Base-by-base conservation (phyloP, 2,113 vertebrate species). In the Engystomops pustulosus region DNA sequence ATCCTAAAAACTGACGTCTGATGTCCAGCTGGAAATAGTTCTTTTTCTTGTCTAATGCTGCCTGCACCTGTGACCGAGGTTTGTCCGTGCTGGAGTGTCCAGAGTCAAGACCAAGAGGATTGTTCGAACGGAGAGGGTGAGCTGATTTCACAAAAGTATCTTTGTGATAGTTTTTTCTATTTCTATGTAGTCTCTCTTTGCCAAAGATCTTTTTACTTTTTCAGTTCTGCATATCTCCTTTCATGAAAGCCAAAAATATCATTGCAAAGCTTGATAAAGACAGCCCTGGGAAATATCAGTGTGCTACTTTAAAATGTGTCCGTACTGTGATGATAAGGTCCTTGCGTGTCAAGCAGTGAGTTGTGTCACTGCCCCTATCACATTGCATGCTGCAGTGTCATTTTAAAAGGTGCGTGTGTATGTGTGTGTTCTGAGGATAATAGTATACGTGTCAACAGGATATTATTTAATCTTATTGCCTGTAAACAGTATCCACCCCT, bases 321-420 rank as follows among this genome's bases (percentile, higher is more conserved):
- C 30, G 30, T 62, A n/a, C 27, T 49, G 30, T 38, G 15, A 34
- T 84, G 82, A 84, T 84, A 84, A 83, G 82, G 60, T 84, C 82
- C 23, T 84, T 84, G 82, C 82, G 74, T 84, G 82, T 78, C 72
- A 77, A 65, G 32, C 60, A 78, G 60, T 2, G n/a, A 55, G 74
- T 77, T 68, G 53, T 68, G 72, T 84, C 72, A 77, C 53, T 44
- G 60, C 30, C 10, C 65, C 82, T 84, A 84, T 84, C 82, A 67
- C 82, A 78, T 84, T 69, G 45, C 82, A 84, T 77, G 72, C 72
- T 84, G 72, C 81, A 84, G 81, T 84, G 82, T 84, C 82, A 84
- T 84, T 84, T 81, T 84, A 84, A 67, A 76, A 69, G 58, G 72
- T 84, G 72, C 47, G 81, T 62, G 69, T 68, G 45, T 81, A 47